Conservation (phyloP, 2,888 invertebrate species). For the Liodrosophila aerea region DNA sequence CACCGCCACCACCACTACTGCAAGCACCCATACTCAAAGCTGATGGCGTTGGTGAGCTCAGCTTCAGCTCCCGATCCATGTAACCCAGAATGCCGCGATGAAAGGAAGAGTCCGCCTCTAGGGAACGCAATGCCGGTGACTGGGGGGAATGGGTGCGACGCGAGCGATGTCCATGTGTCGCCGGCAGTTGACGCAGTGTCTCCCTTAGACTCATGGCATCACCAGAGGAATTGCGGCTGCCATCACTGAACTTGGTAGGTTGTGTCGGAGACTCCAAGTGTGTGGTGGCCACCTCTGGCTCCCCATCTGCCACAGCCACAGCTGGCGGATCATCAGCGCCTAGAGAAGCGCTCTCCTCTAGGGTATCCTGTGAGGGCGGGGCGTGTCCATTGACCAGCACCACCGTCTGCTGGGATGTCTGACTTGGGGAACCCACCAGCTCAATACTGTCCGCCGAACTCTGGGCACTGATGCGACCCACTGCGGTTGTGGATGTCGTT, state of each 20-base stretch:
- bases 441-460: conserved; percentile 71
- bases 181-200: conserved; percentile 79
- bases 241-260: conserved; percentile 65
- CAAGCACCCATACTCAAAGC: conserved; percentile 64
- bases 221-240: conserved; percentile 79
- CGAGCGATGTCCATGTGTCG: conserved; percentile 70
- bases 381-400: conserved; percentile 79
- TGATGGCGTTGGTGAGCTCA: conserved; percentile 79
- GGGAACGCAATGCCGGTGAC: conserved; percentile 56
- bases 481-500: conserved; percentile 33
- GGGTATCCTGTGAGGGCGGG: conserved; percentile 52
- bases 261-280: conserved; percentile 65
- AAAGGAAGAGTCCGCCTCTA: conserved; percentile 76
- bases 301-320: not conserved
- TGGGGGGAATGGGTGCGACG: conserved; percentile 77
- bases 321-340: conserved; percentile 41
- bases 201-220: conserved; percentile 81
- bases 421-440: conserved; percentile 66
- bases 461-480: conserved; percentile 69
- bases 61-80: conserved; percentile 82
- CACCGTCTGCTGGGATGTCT: conserved; percentile 76
- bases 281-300: conserved; percentile 23
- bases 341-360: conserved; percentile 46
- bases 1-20: conserved; percentile 38
- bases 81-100: conserved; percentile 82